Percentiles rank a stretch among this genome's conserved stretches.
phyloP scores from a whole-genome alignment of 2,797 vertebrate species.

The Anguilla megastoma region DNA sequence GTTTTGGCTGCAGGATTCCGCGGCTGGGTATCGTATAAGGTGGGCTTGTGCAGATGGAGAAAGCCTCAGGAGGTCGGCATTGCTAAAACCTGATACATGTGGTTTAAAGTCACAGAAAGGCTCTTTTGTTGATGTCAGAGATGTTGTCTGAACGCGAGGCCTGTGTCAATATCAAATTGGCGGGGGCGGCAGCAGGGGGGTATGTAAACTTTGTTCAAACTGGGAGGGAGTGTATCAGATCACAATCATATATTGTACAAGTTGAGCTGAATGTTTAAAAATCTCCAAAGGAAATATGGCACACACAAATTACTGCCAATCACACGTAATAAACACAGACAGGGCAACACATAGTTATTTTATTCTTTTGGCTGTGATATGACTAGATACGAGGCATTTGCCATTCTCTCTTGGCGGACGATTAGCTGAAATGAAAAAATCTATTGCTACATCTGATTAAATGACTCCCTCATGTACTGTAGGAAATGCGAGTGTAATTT shows the following conservation, averaged over 20 bases:
- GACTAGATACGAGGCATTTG: background rate
- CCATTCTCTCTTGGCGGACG: background rate
- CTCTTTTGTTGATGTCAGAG: background rate
- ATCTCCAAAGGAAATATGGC: background rate
- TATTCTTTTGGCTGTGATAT: background rate
- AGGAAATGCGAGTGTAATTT: background rate
- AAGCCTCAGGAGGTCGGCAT: background rate
- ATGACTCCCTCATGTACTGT: background rate
- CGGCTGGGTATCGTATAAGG: background rate
- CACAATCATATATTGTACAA: background rate
- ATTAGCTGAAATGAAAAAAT: conserved; percentile 1
- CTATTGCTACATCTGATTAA: background rate
- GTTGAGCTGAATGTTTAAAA: background rate
- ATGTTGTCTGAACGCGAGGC: background rate
- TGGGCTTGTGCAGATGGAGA: background rate
- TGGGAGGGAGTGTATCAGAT: background rate
- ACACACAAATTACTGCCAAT: background rate
- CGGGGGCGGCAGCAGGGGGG: background rate
- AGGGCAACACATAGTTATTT: background rate
- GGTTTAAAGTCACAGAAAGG: background rate
- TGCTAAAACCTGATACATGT: background rate
- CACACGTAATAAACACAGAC: background rate
- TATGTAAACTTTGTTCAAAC: background rate
- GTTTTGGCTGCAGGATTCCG: background rate
- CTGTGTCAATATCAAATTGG: background rate